Evolutionary conservation across 2,113 vertebrate species (phyloP).

Genomic region (Machaerirhynchus nigripectus): DNA sequence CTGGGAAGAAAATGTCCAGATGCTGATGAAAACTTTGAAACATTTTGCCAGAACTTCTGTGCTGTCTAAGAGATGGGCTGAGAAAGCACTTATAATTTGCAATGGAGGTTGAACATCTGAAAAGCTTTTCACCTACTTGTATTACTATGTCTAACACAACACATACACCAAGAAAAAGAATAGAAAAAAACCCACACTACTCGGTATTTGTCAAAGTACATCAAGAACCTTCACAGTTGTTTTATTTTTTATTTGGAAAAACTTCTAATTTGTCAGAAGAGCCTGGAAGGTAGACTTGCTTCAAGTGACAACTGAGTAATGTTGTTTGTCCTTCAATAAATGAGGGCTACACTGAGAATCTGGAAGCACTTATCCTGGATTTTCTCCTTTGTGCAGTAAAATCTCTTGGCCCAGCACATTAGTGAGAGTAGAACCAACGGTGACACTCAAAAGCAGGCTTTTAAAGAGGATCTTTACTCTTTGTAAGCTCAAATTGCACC

Average conservation of each 20-base stretch:
- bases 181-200: rapidly evolving
- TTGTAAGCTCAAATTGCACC: background rate
- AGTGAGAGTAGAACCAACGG: background rate
- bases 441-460: background rate
- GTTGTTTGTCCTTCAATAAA: background rate
- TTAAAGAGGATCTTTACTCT: background rate
- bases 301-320: background rate
- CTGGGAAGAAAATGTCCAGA: background rate
- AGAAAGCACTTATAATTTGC: background rate
- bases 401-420: background rate
- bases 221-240: background rate
- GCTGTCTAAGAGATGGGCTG: background rate
- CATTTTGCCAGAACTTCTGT: background rate
- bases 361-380: background rate
- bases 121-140: background rate
- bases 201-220: background rate
- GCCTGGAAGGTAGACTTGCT: background rate
- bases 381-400: conserved; percentile 10
- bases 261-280: background rate
- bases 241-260: background rate
- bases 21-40: background rate
- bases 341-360: background rate
- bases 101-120: background rate
- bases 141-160: background rate
- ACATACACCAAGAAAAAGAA: background rate